These are phyloP conservation scores for Tyrophagus putrescentiae DNA, from an alignment of 1,140 invertebrate genomes.

Conservation along the genomic window DNA sequence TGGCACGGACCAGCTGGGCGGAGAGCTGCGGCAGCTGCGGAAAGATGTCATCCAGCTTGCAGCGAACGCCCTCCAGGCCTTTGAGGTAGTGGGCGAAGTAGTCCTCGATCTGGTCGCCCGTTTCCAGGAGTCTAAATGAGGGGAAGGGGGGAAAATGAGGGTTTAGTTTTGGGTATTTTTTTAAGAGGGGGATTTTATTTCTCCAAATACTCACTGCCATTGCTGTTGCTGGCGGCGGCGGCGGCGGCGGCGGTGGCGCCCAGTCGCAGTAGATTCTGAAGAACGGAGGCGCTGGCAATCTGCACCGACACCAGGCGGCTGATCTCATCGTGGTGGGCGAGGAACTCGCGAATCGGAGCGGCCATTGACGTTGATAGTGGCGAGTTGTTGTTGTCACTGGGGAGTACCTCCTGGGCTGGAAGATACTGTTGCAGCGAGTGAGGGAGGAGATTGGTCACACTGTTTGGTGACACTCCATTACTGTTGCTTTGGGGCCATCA, in stretches of 20 bases:
- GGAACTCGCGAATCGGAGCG: too few species aligned
- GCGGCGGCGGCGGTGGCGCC: too few species aligned
- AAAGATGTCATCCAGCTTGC: neutral
- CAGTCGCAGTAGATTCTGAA: too few species aligned
- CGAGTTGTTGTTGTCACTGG: too few species aligned
- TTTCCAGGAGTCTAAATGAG: neutral
- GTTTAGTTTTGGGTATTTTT: neutral
- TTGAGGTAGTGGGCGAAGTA: neutral
- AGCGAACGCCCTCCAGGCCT: neutral
- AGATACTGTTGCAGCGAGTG: too few species aligned
- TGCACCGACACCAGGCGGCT: too few species aligned
- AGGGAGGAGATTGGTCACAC: neutral
- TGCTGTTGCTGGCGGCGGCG: too few species aligned
- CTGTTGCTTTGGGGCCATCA: neutral
- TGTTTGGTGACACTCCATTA: neutral
- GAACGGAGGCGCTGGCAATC: too few species aligned
- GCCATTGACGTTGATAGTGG: too few species aligned
- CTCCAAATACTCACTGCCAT: neutral
- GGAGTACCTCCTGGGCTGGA: too few species aligned
- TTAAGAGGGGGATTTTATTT: neutral
- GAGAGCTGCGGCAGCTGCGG: neutral
- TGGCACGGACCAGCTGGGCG: neutral
- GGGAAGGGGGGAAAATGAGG: neutral
- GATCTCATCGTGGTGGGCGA: too few species aligned
- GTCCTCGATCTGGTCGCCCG: constrained; percentile 6